These are phyloP conservation scores for Drosophila burlai DNA, from an alignment of 1,140 invertebrate species.

Conservation along the genomic window DNA sequence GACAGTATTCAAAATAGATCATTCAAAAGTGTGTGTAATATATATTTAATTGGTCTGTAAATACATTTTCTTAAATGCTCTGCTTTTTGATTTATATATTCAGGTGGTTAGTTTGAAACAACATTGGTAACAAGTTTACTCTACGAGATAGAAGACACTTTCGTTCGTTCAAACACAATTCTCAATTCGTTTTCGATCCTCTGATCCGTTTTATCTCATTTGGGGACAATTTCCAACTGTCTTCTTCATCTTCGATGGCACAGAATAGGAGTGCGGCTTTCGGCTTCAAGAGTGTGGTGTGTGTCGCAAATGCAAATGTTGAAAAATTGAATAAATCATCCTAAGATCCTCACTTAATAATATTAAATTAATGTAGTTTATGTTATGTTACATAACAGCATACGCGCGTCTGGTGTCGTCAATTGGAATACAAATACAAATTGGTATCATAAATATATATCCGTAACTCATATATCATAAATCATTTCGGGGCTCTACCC, in stretches of 20 bases:
- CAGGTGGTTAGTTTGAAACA: conserved; percentile 72
- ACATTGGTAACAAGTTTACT: conserved; percentile 52
- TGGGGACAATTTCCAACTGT: conserved; percentile 39
- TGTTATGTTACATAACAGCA: conserved; percentile 70
- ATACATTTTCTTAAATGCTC: conserved; percentile 68
- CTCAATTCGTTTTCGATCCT: conserved; percentile 37
- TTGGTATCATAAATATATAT: conserved; percentile 72
- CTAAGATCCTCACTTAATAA: conserved; percentile 72
- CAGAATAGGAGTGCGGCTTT: conserved; percentile 53
- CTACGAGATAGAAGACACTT: conserved; percentile 61
- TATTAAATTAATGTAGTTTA: conserved; percentile 79
- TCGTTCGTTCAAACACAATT: conserved; percentile 34
- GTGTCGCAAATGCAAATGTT: conserved; percentile 60
- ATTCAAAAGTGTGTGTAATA: conserved; percentile 66
- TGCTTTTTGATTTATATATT: conserved; percentile 61
- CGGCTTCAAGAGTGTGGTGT: background rate
- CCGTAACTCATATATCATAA: conserved; percentile 43
- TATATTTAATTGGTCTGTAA: conserved; percentile 52
- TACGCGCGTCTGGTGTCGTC: conserved; percentile 49
- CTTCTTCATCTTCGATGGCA: conserved; percentile 56
- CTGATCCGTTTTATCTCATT: conserved; percentile 48
- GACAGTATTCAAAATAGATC: conserved; percentile 66
- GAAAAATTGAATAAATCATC: conserved; percentile 77
- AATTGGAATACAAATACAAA: conserved; percentile 73
- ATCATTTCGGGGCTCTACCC: conserved; percentile 12